Evolutionary conservation across 2,888 invertebrate species (phyloP).

Genomic region (Synergus itoensis): DNA sequence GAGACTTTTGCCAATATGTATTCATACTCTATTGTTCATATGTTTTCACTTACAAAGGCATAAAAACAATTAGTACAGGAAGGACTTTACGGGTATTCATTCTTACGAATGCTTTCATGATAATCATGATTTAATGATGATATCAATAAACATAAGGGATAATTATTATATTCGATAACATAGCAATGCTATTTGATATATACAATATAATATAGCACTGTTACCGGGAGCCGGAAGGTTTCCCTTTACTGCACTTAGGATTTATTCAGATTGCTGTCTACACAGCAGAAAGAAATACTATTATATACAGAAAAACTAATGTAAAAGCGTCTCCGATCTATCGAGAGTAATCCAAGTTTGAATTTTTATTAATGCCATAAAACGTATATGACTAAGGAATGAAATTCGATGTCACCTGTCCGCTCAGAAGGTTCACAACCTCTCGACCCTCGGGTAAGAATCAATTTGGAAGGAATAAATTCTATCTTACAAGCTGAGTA

Average conservation of each 20-base stretch:
- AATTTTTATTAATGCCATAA: conserved; percentile 47
- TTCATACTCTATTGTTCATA: conserved; percentile 49
- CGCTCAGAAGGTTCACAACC: conserved; percentile 27
- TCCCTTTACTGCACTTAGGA: conserved; percentile 51
- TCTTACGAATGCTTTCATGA: conserved; percentile 57
- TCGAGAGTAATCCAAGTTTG: conserved; percentile 50
- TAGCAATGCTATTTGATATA: conserved; percentile 65
- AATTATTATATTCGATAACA: conserved; percentile 59
- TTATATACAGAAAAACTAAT: conserved; percentile 64
- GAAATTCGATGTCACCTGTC: neutral
- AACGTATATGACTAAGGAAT: conserved; percentile 47
- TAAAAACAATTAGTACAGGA: conserved; percentile 67
- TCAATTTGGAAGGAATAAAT: conserved; percentile 68
- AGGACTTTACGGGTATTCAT: conserved; percentile 63
- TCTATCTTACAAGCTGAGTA: conserved; percentile 72
- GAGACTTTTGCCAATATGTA: conserved; percentile 36
- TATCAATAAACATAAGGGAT: conserved; percentile 55
- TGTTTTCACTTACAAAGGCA: conserved; percentile 64
- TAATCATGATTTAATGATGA: conserved; percentile 54
- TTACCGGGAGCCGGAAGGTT: conserved; percentile 69
- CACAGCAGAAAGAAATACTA: neutral
- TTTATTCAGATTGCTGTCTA: neutral
- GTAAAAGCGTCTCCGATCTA: conserved; percentile 53
- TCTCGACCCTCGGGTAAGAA: conserved; percentile 53
- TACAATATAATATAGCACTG: conserved; percentile 71